Evolutionary conservation across 2,888 invertebrate species (phyloP).

Genomic region (Allolobophora icterica): DNA sequence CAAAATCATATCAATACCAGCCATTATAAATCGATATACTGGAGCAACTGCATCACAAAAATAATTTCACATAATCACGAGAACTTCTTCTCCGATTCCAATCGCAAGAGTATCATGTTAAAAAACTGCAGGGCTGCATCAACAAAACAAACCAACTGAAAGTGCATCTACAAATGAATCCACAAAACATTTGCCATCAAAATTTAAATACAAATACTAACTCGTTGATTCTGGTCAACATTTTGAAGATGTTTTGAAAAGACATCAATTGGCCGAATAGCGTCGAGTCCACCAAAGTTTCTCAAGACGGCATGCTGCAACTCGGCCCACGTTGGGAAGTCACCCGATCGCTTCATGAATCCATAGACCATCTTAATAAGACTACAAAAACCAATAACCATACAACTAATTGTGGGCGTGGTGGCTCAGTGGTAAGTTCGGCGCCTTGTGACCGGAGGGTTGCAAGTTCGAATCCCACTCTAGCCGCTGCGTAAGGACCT

Average conservation of each 20-base stretch:
- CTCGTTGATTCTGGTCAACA: conserved; percentile 29
- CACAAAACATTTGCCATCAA: neutral
- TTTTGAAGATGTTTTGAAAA: conserved; percentile 45
- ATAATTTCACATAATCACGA: too few species aligned
- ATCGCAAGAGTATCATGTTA: neutral
- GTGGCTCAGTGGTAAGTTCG: too few species aligned
- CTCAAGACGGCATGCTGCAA: conserved; percentile 53
- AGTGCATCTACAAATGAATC: conserved; percentile 3
- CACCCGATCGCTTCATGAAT: conserved; percentile 50
- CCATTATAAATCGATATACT: neutral
- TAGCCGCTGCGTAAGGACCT: too few species aligned
- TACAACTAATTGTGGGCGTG: too few species aligned
- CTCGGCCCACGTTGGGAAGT: conserved; percentile 51
- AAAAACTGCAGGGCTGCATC: neutral
- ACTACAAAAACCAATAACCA: conserved; percentile 38
- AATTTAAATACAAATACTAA: conserved; percentile 13
- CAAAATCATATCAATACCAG: neutral
- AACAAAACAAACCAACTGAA: neutral
- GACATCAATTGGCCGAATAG: conserved; percentile 51
- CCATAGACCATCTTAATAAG: conserved; percentile 56
- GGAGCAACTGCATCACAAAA: too few species aligned
- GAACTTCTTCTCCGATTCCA: neutral
- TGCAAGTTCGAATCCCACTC: too few species aligned
- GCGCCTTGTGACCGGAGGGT: too few species aligned
- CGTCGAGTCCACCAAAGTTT: conserved; percentile 59